phyloP scores from a whole-genome alignment of 2,888 invertebrate genomes.

The Abrostola tripartita region DNA sequence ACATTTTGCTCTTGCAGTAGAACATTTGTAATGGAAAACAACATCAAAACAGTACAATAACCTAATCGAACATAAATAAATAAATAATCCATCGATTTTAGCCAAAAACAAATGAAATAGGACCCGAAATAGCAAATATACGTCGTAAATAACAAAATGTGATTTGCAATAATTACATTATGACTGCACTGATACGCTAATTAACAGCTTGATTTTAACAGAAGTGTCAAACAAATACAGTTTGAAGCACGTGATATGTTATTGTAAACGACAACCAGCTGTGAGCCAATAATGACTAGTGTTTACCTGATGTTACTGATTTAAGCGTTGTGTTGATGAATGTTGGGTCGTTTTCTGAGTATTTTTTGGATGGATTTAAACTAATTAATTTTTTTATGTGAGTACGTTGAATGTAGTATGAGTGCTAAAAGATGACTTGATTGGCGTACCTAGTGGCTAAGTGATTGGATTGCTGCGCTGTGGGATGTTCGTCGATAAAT shows the following conservation, averaged over 20 bases:
- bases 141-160: constrained; percentile 7
- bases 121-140: background rate
- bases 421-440: too few species aligned
- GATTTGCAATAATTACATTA: constrained; percentile 22
- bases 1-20: too few species aligned
- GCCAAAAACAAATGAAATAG: background rate
- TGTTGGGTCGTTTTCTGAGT: background rate
- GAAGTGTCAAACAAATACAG: constrained; percentile 25
- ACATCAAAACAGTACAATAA: background rate
- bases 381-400: too few species aligned
- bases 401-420: too few species aligned
- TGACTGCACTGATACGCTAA: constrained; percentile 12
- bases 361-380: background rate
- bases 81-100: background rate
- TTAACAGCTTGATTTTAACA: constrained; percentile 28
- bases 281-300: constrained; percentile 10
- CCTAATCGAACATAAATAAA: too few species aligned
- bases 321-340: constrained; percentile 3
- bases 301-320: constrained; percentile 13
- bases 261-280: constrained; percentile 15
- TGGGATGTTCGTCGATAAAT: too few species aligned
- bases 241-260: constrained; percentile 10
- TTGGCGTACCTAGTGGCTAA: too few species aligned
- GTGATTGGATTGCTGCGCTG: too few species aligned
- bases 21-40: too few species aligned